Base-by-base conservation (phyloP, 2,113 vertebrate species). In the Anthoscopus minutus region DNA sequence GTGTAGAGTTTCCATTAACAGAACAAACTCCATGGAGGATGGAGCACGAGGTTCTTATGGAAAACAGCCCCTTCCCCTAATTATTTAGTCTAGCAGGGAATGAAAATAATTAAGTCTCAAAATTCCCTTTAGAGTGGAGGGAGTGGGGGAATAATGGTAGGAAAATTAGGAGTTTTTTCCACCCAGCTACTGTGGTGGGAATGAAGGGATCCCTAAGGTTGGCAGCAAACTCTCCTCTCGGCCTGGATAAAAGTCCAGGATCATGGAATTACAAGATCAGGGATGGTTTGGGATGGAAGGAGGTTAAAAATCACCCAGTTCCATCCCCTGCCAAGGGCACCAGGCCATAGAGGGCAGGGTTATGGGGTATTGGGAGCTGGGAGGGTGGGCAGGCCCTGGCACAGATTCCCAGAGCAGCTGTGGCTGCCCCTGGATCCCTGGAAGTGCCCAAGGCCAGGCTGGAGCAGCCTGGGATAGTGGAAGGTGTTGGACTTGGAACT, bases 1-100 rank as follows among this genome's bases (percentile, higher is more conserved):
- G 92, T 94, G 94, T 95, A 94, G 96, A 96, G 92, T 97, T 95
- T 96, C 96, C 95, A 96, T 93, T 91, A 92, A 33, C 70, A 93
- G 96, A 84, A 83, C 65, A 65, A 96, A 93, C 88, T 88, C 92
- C 13, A 3, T 30, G 76, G 94, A 96, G 94, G 85, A 89, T 16
- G 93, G 90, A 90, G 88, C 33, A 3, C 73, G 44, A 93, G 86
- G 93, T 57, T 95, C 96, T 94, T 94, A 96, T 92, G 95, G 96
- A 94, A 97, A 97, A 95, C 96, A 95, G 83, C 15, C 93, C 96
- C 93, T 95, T 74, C 81, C 90, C 93, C 94, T 96, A 97, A 96
- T 97, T 96, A 97, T 97, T 97, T 96, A 96, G 96, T 97, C 96
- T 97, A 96, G 96, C 88, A 96, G 92, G 92, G 96, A 97, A 96